Evolutionary conservation across 2,113 vertebrate genomes (phyloP).

Genomic region (Ciconia stormi): DNA sequence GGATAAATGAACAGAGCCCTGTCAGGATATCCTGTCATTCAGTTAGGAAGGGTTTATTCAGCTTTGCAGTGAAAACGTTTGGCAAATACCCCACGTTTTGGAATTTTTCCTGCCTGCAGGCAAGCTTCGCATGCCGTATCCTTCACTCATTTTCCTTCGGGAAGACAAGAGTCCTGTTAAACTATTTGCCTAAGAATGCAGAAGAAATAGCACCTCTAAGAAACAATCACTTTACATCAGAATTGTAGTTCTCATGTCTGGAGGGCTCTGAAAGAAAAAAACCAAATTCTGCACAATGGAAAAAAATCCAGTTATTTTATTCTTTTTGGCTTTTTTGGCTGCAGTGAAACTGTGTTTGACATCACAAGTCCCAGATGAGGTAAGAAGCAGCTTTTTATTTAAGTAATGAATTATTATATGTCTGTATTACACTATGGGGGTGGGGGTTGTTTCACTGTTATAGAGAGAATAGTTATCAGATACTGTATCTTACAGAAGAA

Average conservation of each 20-base stretch:
- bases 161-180: neutral
- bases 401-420: neutral
- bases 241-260: neutral
- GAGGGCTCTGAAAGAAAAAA: neutral
- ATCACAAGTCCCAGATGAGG: constrained; percentile 42
- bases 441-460: neutral
- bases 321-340: constrained; percentile 9
- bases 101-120: constrained; percentile 35
- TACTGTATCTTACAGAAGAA: neutral
- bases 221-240: fast-evolving
- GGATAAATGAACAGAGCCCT: neutral
- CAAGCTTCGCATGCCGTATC: neutral
- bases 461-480: neutral
- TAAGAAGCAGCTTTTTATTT: constrained; percentile 61
- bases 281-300: constrained; percentile 36
- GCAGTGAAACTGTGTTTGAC: neutral
- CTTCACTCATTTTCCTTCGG: constrained; percentile 8
- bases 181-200: neutral
- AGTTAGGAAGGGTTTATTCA: constrained; percentile 48
- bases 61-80: neutral
- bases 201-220: constrained; percentile 2
- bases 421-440: neutral
- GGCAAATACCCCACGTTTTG: neutral
- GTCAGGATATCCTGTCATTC: constrained; percentile 80
- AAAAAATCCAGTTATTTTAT: neutral